These are phyloP conservation scores for Laothoe populi DNA, from an alignment of 2,888 invertebrate genomes.

Conservation along the genomic window DNA sequence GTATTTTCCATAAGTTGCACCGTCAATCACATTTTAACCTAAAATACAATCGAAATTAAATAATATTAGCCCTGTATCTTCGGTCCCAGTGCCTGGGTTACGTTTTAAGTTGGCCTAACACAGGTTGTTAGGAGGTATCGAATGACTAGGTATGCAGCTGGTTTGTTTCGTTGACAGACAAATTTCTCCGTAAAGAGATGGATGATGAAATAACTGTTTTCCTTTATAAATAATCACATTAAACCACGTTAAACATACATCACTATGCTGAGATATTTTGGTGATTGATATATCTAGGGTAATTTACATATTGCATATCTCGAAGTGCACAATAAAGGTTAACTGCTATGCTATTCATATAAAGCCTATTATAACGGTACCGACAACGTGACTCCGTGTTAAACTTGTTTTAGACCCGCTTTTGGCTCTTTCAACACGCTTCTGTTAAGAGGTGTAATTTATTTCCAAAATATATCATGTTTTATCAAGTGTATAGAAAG, in stretches of 20 bases:
- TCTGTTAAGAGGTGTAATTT: background rate
- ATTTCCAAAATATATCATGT: background rate
- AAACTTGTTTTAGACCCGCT: conserved; percentile 46
- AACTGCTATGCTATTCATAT: conserved; percentile 42
- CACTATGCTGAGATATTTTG: background rate
- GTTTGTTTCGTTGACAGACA: no score
- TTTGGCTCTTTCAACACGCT: background rate
- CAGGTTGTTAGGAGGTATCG: no score
- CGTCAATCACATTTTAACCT: no score
- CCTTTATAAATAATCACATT: no score
- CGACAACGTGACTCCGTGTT: conserved; percentile 51
- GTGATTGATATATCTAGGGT: background rate
- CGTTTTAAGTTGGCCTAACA: no score
- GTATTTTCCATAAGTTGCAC: background rate
- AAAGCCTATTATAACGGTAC: conserved; percentile 52
- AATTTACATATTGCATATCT: conserved; percentile 24
- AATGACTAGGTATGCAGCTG: no score
- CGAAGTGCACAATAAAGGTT: conserved; percentile 31
- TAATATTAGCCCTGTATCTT: no score
- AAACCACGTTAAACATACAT: background rate
- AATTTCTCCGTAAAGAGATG: no score
- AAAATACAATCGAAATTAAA: no score
- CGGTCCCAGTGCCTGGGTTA: no score
- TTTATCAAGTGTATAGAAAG: background rate
- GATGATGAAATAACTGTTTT: no score